Evolutionary conservation across 2,888 invertebrate genomes (phyloP).

Genomic region (Mythimna pallens): DNA sequence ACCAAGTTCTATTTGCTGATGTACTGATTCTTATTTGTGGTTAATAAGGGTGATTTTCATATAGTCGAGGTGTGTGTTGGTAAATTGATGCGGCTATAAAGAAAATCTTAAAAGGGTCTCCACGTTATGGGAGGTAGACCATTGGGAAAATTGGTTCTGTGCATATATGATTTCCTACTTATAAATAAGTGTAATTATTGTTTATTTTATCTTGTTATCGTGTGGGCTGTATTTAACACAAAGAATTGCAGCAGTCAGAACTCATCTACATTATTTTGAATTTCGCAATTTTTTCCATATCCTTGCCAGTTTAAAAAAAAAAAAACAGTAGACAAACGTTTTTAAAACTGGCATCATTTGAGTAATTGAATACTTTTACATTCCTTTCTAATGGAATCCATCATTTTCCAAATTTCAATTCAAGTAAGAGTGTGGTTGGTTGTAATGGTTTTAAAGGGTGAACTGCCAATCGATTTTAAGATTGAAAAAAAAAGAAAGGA

Average conservation of each 20-base stretch:
- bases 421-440: too few relatives aligned
- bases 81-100: constrained; percentile 61
- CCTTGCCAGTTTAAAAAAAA: background rate
- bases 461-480: background rate
- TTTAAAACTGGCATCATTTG: background rate
- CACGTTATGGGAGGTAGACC: constrained; percentile 80
- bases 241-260: background rate
- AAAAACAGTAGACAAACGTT: background rate
- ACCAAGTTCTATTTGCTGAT: constrained; percentile 59
- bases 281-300: background rate
- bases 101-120: constrained; percentile 75
- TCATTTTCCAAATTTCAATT: background rate
- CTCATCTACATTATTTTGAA: background rate
- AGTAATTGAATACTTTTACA: background rate
- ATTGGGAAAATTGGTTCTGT: constrained; percentile 73
- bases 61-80: background rate
- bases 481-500: too few relatives aligned
- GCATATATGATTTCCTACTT: constrained; percentile 60
- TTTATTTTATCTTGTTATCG: constrained; percentile 16
- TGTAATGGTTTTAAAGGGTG: background rate
- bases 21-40: constrained; percentile 46
- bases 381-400: background rate
- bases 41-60: constrained; percentile 46
- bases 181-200: constrained; percentile 37
- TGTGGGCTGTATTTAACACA: background rate